phyloP scores from a whole-genome alignment of 1,140 invertebrate genomes.

The Anthonomus grandis region DNA sequence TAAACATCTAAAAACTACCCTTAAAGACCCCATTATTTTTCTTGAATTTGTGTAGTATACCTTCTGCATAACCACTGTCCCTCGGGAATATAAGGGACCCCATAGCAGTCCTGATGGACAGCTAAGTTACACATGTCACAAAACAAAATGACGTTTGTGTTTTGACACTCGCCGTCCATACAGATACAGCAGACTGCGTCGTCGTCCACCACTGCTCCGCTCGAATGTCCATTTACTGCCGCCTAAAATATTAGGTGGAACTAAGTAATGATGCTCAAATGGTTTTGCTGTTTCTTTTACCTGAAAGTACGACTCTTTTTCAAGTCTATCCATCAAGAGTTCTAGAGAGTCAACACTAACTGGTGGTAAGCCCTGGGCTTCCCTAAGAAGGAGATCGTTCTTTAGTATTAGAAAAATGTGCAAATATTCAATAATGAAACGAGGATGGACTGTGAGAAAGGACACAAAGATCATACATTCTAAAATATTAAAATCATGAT shows the following conservation, averaged over 20 bases:
- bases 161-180: slow-evolving; percentile 94
- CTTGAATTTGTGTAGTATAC: too few relatives aligned
- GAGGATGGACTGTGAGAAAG: too few relatives aligned
- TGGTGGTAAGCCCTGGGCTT: slow-evolving; percentile 61
- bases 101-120: slow-evolving; percentile 99
- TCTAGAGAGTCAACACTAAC: slow-evolving; percentile 89
- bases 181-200: slow-evolving; percentile 98
- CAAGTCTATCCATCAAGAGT: slow-evolving; percentile 91
- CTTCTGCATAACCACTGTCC: slow-evolving; percentile 96
- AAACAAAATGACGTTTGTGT: slow-evolving; percentile 91
- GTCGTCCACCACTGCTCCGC: slow-evolving; percentile 79
- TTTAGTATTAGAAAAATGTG: too few relatives aligned
- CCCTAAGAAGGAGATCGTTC: slow-evolving; percentile 50
- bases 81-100: slow-evolving; percentile 98
- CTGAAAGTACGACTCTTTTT: slow-evolving; percentile 97
- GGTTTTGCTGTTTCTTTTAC: slow-evolving; percentile 47
- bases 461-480: too few relatives aligned
- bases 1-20: slow-evolving; percentile 62
- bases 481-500: too few relatives aligned
- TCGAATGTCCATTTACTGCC: slow-evolving; percentile 57
- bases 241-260: slow-evolving; percentile 28
- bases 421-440: too few relatives aligned
- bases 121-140: slow-evolving; percentile 99
- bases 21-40: too few relatives aligned
- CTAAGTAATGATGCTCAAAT: not conserved